These are phyloP conservation scores for Turnix velox DNA, from an alignment of 2,113 vertebrate species.

Conservation along the genomic window DNA sequence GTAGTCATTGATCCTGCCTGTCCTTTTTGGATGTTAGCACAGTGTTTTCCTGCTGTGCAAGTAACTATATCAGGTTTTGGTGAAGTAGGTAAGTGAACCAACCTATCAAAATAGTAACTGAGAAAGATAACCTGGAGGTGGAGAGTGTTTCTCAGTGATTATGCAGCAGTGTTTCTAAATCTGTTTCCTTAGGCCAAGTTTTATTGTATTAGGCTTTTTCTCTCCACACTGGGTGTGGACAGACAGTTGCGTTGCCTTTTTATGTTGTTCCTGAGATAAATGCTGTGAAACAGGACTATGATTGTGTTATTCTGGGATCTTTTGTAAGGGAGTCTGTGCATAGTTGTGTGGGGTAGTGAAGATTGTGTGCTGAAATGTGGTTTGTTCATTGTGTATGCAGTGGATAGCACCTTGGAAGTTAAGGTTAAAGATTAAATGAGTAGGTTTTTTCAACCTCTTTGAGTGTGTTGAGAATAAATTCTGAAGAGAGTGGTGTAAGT, in stretches of 20 bases:
- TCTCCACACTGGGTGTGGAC: accelerated
- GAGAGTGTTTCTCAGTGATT: background rate
- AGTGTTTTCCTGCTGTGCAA: background rate
- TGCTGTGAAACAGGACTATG: background rate
- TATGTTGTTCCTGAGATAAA: background rate
- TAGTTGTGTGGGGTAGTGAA: background rate
- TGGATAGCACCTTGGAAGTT: background rate
- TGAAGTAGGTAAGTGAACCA: background rate
- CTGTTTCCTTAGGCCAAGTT: background rate
- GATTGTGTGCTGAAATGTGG: background rate
- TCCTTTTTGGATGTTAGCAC: background rate
- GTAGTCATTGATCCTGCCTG: background rate
- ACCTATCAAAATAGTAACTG: background rate
- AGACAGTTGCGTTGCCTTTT: background rate
- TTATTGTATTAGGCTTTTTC: background rate
- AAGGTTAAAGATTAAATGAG: background rate
- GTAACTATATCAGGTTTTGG: background rate
- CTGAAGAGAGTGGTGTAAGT: background rate
- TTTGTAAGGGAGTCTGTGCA: background rate
- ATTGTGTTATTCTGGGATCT: background rate
- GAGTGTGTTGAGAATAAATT: background rate
- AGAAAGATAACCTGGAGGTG: background rate
- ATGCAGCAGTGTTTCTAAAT: background rate
- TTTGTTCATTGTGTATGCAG: background rate
- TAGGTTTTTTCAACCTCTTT: background rate